Evolutionary conservation across 2,113 vertebrate species (phyloP), one percentile per base, ranked within the genome.

Genomic region (Ophthalmolycus amberensis): DNA sequence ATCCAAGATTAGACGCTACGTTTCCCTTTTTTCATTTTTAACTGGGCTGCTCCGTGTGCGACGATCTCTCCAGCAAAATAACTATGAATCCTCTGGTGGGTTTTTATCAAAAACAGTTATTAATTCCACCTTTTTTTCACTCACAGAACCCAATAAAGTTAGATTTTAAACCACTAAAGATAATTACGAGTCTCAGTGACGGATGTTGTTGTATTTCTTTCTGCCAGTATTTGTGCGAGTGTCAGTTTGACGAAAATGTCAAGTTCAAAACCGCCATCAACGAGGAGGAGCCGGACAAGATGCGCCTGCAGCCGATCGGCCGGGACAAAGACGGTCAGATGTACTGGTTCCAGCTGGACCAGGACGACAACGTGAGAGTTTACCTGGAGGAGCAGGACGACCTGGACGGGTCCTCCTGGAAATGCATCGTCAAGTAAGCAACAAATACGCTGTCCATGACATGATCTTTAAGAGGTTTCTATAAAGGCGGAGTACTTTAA

Each of bases 351-450:
- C 98, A 99, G 70, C 93, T 98, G 90, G 98, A 99, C 92, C 97
- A 97, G 67, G 97, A 99, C 77, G 93, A 98, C 87, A 99, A 99
- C 0, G 96, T 99, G 52, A 95, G 98, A 4, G 93, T 99, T 80
- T 99, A 99, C 40, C 95, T 98, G 78, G 98, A 99, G 91, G 98
- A 99, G 54, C 98, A 99, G 89, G 98, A 99, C 78, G 98, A 99
- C 90, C 90, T 97, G 82, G 98, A 99, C 62, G 97, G 96, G 0
- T 96, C 96, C 0, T 97, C 98, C 0, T 99, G 98, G 98, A 99
- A 97, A 64, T 99, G 98, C 93, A 96, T 99, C 72, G 98, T 97
- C 92, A 97, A 95, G 98, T 99, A 94, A 40, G 83, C 4, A 8
- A 18, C 2, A 11, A 34, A 79, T 8, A 0, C 3, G 14, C 42